Percentiles rank a stretch among this genome's conserved stretches.
These are phyloP conservation scores for Zalophus californianus DNA, from an alignment of 2,797 vertebrate genomes.

Conservation along the genomic window DNA sequence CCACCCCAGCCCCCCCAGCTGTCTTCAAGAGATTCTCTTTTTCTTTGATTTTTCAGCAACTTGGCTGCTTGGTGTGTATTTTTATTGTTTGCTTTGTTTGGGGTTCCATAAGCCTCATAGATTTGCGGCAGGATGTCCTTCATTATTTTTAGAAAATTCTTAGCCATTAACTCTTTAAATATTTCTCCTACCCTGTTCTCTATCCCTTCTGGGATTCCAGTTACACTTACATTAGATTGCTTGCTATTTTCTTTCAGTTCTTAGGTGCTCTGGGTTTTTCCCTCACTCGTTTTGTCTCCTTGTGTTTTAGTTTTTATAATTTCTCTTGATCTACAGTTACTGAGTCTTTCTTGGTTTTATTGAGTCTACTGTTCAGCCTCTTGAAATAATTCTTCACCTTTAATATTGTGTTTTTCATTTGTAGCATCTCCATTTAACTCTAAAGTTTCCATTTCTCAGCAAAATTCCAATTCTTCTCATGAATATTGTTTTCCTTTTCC, in stretches of 20 bases:
- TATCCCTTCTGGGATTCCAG: background rate
- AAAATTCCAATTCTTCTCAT: background rate
- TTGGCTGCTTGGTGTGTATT: background rate
- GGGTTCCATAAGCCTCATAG: background rate
- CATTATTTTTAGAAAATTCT: background rate
- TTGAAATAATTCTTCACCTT: slow-evolving; percentile 19
- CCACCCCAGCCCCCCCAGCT: background rate
- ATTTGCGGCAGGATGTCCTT: background rate
- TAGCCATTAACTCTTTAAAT: background rate
- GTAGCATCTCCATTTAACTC: background rate
- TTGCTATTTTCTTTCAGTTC: background rate
- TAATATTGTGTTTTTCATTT: background rate
- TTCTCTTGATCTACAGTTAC: background rate
- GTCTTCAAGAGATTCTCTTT: background rate
- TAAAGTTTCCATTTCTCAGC: background rate
- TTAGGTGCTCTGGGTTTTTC: background rate
- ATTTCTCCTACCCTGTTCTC: background rate
- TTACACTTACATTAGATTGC: background rate
- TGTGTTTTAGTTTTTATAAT: background rate
- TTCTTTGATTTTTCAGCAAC: background rate
- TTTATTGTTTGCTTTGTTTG: background rate
- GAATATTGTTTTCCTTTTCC: background rate
- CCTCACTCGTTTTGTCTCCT: background rate
- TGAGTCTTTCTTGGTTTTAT: background rate
- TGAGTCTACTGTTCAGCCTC: background rate